phyloP scores from a whole-genome alignment of 2,888 invertebrate species.

The Argyresthia albistria region DNA sequence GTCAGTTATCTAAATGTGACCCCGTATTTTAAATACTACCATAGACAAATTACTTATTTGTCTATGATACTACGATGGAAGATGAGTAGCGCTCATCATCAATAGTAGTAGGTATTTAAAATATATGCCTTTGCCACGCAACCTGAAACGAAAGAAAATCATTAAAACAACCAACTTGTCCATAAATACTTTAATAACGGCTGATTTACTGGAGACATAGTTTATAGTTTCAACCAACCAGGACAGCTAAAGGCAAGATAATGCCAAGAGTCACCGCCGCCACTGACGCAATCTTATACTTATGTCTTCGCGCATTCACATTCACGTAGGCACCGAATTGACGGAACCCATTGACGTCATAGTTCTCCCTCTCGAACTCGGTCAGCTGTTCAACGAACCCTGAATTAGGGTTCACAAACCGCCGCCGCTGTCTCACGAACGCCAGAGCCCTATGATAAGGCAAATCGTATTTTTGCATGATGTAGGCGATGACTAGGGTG shows the following conservation, averaged over 20 bases:
- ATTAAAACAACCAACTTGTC: background rate
- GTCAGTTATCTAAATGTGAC: too few relatives aligned
- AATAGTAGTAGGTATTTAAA: too few relatives aligned
- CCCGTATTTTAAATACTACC: too few relatives aligned
- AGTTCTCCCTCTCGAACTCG: constrained; percentile 67
- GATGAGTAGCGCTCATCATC: too few relatives aligned
- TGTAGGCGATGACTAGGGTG: constrained; percentile 94
- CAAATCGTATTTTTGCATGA: constrained; percentile 90
- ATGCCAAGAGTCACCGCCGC: constrained; percentile 46
- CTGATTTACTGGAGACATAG: background rate
- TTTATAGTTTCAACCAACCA: constrained; percentile 25
- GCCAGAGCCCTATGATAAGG: constrained; percentile 90
- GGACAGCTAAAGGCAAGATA: constrained; percentile 42
- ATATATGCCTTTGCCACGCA: background rate
- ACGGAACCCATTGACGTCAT: constrained; percentile 43
- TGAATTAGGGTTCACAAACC: constrained; percentile 94
- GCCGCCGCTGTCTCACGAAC: constrained; percentile 86
- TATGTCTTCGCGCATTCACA: constrained; percentile 48
- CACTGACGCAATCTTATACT: constrained; percentile 48
- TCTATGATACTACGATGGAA: too few relatives aligned
- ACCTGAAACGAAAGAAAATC: constrained; percentile 11
- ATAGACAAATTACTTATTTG: too few relatives aligned
- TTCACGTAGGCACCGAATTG: constrained; percentile 50
- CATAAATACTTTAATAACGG: background rate
- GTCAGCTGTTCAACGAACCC: constrained; percentile 94